Evolutionary conservation across 2,113 vertebrate genomes (phyloP).

Genomic region (Sardina pilchardus): DNA sequence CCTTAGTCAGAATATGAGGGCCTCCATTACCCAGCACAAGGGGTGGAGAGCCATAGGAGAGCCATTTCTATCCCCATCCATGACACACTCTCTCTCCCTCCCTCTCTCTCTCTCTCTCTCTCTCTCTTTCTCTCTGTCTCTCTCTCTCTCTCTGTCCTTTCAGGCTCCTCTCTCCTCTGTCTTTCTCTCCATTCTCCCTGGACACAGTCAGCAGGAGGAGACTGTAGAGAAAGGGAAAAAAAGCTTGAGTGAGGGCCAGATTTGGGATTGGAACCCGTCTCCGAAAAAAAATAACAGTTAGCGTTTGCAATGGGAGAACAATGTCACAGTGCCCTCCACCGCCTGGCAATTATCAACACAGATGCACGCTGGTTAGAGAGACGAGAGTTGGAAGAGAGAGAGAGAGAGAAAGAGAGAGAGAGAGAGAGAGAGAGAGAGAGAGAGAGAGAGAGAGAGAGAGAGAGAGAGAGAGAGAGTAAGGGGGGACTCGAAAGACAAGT

Average conservation of each 20-base stretch:
- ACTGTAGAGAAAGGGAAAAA: neutral
- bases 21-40: no score
- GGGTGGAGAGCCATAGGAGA: no score
- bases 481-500: conserved; percentile 49
- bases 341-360: conserved; percentile 28
- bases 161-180: no score
- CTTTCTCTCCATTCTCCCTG: no score
- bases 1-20: no score
- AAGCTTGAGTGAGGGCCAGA: conserved; percentile 31
- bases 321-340: conserved; percentile 17
- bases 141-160: no score
- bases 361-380: conserved; percentile 7
- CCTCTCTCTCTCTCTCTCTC: no score
- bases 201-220: neutral
- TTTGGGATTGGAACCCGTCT: conserved; percentile 31
- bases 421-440: conserved; percentile 50
- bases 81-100: no score
- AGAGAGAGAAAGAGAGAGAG: conserved; percentile 55
- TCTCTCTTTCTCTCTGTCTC: no score
- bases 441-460: conserved; percentile 47
- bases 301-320: conserved; percentile 29
- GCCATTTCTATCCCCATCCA: no score
- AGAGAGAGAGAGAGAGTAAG: conserved; percentile 50
- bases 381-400: conserved; percentile 47
- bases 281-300: neutral